Base-by-base conservation (phyloP, 1,140 invertebrate genomes). In the Conus betulinus region DNA sequence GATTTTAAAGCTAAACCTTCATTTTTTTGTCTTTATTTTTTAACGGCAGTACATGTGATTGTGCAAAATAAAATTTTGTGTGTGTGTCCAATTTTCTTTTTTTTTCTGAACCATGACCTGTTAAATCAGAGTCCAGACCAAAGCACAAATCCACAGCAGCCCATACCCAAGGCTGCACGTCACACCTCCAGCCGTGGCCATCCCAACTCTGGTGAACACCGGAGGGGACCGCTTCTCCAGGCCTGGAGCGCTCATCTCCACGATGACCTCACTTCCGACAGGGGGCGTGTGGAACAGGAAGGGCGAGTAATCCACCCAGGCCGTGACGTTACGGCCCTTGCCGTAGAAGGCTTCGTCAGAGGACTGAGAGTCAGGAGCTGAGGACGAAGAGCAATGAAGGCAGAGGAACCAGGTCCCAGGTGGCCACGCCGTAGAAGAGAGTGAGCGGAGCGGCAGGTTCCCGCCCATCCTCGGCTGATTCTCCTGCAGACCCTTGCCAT, bases 391-490 rank as follows among this genome's bases (percentile, higher is more conserved):
- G 63, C n/a, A n/a, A n/a, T 4, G 74, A 52, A n/a, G 51, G 7
- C 17, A 81, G 11, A 5, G 89, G 90, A 53, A 90, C 81, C 55
- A 91, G 57, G 25, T 88, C 88, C 90, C 90, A 91, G 20, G 84
- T 88, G 17, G 87, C 90, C 5, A 84, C 51, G 13, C 90, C 90
- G 79, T 90, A 91, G 39, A 87, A 83, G 87, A 91, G 67, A 67
- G 87, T 85, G 63, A 87, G 67, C 17, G 17, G 25, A 2, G 51
- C 57, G 20, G 51, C 25, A 20, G 52, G 11, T 20, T 83, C 55
- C 20, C 25, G 51, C 20, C 71, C 57, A 15, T 27, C 53, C 2
- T 76, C 53, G 3, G 10, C 6, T 10, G 67, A 55, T 10, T n/a
- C 53, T 4, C n/a, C 51, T 23, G 74, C 51, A 13, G 13, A 20